Conservation (phyloP, 2,888 invertebrate species). For the Barypeithes pellucidus region DNA sequence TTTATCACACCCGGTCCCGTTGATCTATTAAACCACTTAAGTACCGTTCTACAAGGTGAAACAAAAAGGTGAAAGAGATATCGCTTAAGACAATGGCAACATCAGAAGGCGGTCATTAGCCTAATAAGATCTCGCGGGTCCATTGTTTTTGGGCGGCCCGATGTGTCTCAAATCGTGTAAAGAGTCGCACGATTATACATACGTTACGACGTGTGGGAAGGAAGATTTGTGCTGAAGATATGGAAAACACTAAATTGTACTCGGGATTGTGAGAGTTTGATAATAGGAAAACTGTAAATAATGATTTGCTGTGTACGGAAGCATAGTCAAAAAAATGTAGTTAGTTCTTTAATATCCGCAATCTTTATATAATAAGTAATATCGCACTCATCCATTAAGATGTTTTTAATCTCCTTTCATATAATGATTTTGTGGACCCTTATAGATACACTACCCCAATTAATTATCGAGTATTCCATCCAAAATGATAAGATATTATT, state of each 20-base stretch:
- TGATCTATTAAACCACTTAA: conserved; percentile 47
- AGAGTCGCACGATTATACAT: conserved; percentile 58
- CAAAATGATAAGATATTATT: too few relatives aligned
- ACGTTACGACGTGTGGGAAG: conserved; percentile 60
- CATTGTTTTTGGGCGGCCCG: conserved; percentile 51
- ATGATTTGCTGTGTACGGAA: background rate
- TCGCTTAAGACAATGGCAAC: conserved; percentile 52
- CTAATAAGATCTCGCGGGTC: conserved; percentile 53
- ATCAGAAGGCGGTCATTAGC: conserved; percentile 56
- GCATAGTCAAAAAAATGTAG: too few relatives aligned
- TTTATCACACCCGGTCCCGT: conserved; percentile 37
- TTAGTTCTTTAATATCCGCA: too few relatives aligned
- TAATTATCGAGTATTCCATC: too few relatives aligned
- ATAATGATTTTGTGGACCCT: too few relatives aligned
- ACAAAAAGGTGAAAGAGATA: conserved; percentile 48
- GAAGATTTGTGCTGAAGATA: too few relatives aligned
- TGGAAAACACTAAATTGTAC: conserved; percentile 17
- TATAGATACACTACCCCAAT: too few relatives aligned
- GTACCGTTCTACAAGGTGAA: conserved; percentile 44
- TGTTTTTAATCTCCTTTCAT: too few relatives aligned
- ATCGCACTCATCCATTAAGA: too few relatives aligned
- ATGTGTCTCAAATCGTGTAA: conserved; percentile 59
- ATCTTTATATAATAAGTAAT: too few relatives aligned
- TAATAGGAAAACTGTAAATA: background rate
- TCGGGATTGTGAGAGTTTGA: conserved; percentile 5